Percentiles rank a stretch among this genome's conserved stretches.
phyloP scores from a whole-genome alignment of 1,140 invertebrate species.

The Cydia splendana region DNA sequence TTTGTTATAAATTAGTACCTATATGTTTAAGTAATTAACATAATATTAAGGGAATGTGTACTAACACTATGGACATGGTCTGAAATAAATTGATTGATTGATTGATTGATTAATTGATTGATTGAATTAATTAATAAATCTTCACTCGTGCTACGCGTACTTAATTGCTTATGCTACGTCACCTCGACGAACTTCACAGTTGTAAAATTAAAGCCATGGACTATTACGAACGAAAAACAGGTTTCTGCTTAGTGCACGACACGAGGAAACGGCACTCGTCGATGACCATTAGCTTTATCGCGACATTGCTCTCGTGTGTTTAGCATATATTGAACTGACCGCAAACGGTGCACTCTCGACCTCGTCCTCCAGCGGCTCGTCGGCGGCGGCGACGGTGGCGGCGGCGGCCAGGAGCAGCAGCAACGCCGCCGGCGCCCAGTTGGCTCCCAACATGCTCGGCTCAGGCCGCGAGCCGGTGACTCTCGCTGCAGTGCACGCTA shows the following conservation, averaged over 20 bases:
- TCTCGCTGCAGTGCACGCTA: neutral
- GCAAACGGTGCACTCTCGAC: constrained; percentile 48
- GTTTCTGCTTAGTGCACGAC: neutral
- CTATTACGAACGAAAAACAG: no score
- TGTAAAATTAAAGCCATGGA: no score
- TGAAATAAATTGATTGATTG: no score
- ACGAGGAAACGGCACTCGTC: neutral
- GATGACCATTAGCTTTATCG: neutral
- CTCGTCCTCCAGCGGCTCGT: constrained; percentile 39
- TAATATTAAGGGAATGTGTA: no score
- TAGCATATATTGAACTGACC: constrained; percentile 33
- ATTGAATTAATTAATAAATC: no score
- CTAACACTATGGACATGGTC: no score
- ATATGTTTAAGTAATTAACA: no score
- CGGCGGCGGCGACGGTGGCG: constrained; percentile 8
- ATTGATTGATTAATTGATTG: no score
- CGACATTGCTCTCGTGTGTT: neutral
- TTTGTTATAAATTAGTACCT: no score
- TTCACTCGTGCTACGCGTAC: no score
- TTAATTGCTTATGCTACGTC: no score
- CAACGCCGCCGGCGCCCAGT: constrained; percentile 12
- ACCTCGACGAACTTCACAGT: no score
- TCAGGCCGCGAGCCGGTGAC: neutral
- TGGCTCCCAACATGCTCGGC: neutral
- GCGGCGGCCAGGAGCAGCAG: constrained; percentile 23